phyloP scores from a whole-genome alignment of 2,113 vertebrate species.

The Hypomesus transpacificus region DNA sequence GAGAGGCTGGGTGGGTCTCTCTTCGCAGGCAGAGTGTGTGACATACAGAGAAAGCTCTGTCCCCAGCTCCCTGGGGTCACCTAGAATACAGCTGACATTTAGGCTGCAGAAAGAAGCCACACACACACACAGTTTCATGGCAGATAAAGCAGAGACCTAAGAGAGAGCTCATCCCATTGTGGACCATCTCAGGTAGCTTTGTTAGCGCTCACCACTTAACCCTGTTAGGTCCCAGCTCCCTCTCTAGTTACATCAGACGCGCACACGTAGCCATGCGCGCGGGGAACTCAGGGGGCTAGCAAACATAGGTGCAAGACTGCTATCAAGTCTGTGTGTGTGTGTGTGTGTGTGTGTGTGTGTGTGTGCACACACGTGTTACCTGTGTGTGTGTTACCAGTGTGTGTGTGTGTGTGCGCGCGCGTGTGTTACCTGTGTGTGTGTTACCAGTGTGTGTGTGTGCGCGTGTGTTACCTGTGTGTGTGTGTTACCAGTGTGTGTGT shows the following conservation, averaged over 20 bases:
- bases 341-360: constrained; percentile 26
- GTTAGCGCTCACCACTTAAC: constrained; percentile 33
- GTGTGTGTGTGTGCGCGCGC: too few relatives aligned
- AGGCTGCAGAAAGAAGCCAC: constrained; percentile 6
- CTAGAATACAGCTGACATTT: constrained; percentile 30
- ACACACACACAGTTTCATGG: not conserved
- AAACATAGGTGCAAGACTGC: not conserved
- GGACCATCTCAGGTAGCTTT: constrained; percentile 9
- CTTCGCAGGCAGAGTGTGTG: not conserved
- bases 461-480: not conserved
- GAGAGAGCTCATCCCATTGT: not conserved
- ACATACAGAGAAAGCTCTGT: constrained; percentile 20
- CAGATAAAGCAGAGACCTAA: not conserved
- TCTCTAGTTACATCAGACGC: constrained; percentile 11
- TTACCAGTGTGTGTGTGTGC: not conserved
- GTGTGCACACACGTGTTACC: too few relatives aligned
- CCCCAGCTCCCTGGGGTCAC: not conserved
- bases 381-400: constrained; percentile 24
- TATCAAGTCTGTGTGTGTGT: not conserved
- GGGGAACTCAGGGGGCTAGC: not conserved
- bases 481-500: constrained; percentile 18
- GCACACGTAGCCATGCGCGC: too few relatives aligned
- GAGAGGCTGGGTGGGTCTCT: not conserved
- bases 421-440: constrained; percentile 5
- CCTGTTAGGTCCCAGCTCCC: constrained; percentile 19